Conservation (phyloP, 2,113 vertebrate species). For the Cololabis saira region DNA sequence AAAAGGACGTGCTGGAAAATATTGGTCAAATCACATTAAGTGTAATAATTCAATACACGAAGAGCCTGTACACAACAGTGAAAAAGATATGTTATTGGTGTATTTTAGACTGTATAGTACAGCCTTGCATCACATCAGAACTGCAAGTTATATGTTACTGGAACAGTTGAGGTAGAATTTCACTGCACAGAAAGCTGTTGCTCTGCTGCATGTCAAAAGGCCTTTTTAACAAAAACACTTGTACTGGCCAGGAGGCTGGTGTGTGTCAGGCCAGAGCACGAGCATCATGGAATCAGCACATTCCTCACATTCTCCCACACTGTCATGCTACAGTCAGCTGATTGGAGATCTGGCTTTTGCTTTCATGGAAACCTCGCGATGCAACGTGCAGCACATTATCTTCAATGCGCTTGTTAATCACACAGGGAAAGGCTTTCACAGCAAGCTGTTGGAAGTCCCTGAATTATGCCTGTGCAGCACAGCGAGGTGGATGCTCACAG, state of each 20-base stretch:
- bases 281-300: constrained; percentile 75
- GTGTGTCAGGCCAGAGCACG: constrained; percentile 46
- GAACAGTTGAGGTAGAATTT: constrained; percentile 9
- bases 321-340: constrained; percentile 81
- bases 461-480: background rate
- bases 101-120: background rate
- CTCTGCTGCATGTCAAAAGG: constrained; percentile 56
- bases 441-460: constrained; percentile 1
- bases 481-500: no score
- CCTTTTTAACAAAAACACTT: constrained; percentile 62
- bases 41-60: background rate
- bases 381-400: constrained; percentile 18
- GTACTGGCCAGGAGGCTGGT: constrained; percentile 37
- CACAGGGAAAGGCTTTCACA: constrained; percentile 4
- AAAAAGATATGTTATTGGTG: background rate
- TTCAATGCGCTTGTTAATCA: constrained; percentile 4
- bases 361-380: constrained; percentile 53
- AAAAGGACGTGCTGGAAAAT: background rate
- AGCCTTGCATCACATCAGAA: constrained; percentile 1
- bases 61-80: no score
- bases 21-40: background rate
- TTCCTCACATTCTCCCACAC: constrained; percentile 75
- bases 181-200: constrained; percentile 31
- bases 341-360: constrained; percentile 59
- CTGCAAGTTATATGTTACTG: background rate